Percentiles rank a stretch among this genome's conserved stretches.
These are phyloP conservation scores for Macroglossus sobrinus DNA, from an alignment of 2,113 vertebrate species.

Conservation along the genomic window DNA sequence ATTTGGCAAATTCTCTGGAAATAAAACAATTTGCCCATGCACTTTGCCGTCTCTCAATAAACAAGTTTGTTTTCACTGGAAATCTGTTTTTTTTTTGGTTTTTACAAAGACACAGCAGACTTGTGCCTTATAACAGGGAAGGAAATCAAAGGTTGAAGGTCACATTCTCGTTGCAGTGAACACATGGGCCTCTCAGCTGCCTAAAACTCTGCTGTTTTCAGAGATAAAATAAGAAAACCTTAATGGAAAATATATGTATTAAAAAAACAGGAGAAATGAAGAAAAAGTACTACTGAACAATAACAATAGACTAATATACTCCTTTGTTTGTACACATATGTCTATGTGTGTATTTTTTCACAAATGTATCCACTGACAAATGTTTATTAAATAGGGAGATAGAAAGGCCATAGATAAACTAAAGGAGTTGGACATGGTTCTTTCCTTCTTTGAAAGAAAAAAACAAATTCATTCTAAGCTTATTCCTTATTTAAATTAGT, in stretches of 20 bases:
- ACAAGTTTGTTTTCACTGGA: conserved; percentile 55
- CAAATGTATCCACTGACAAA: neutral
- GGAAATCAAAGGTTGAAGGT: conserved; percentile 47
- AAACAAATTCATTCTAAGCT: neutral
- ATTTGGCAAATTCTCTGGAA: conserved; percentile 57
- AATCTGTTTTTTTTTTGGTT: neutral
- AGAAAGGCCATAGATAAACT: neutral
- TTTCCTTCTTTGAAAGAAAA: neutral
- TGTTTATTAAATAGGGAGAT: neutral
- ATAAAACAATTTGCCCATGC: conserved; percentile 35
- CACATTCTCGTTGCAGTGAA: neutral
- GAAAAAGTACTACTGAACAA: neutral
- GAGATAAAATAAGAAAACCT: neutral
- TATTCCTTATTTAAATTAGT: neutral
- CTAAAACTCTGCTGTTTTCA: neutral
- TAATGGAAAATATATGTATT: neutral
- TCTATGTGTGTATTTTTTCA: neutral
- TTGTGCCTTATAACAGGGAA: conserved; percentile 26
- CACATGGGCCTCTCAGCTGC: neutral
- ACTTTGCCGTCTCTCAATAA: conserved; percentile 12
- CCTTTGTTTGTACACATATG: too few species aligned
- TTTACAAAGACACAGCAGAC: neutral
- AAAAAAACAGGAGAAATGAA: neutral
- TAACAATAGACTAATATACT: too few species aligned
- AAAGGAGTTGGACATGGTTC: neutral